Evolutionary conservation across 2,113 vertebrate species (phyloP).

Genomic region (Siniperca knerii): DNA sequence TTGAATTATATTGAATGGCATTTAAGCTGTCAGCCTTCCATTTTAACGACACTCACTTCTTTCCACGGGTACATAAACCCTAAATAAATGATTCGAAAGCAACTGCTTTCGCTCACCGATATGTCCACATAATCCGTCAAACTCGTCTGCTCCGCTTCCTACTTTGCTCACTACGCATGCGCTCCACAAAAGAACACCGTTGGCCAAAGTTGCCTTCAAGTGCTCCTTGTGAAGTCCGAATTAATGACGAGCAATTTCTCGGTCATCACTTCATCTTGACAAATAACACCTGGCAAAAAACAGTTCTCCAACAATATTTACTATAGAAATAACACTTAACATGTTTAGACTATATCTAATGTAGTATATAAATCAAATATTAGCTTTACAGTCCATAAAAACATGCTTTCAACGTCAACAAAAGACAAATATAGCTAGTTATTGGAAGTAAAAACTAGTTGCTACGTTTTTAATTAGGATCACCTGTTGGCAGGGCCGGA

Average conservation of each 20-base stretch:
- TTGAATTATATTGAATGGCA: background rate
- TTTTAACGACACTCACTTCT: constrained; percentile 19
- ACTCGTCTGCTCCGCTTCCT: constrained; percentile 66
- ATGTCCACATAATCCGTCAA: constrained; percentile 67
- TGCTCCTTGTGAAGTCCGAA: constrained; percentile 13
- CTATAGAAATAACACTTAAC: background rate
- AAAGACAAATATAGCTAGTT: background rate
- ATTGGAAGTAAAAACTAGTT: background rate
- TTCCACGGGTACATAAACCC: background rate
- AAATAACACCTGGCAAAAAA: background rate
- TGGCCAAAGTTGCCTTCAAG: constrained; percentile 47
- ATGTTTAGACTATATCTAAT: background rate
- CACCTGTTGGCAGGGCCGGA: too few species aligned
- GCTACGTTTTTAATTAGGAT: background rate
- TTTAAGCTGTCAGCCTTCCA: constrained; percentile 51
- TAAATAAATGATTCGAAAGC: constrained; percentile 7
- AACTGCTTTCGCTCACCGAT: constrained; percentile 30
- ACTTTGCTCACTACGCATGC: constrained; percentile 66
- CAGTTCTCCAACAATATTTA: background rate
- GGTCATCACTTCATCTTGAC: background rate
- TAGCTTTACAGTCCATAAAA: background rate
- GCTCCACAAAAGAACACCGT: background rate
- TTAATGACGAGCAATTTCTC: background rate
- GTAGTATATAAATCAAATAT: background rate
- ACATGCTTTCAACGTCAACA: background rate